Base-by-base conservation (phyloP, 2,888 invertebrate species). In the Sepiola atlantica region DNA sequence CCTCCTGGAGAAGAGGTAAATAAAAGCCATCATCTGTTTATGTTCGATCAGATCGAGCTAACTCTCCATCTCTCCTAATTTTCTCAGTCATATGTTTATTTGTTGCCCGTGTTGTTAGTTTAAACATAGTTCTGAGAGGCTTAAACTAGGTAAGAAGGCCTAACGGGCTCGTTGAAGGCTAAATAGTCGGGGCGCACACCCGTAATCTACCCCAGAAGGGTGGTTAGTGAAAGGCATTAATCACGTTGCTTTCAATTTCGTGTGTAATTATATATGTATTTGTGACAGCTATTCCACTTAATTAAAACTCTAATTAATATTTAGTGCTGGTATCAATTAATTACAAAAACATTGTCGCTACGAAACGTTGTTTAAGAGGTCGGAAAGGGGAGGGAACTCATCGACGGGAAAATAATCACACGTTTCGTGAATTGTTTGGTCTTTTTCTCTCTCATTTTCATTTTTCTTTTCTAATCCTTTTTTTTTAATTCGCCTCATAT, bases 241-340 rank as follows among this genome's bases (percentile, higher is more conserved):
- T 54, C 54, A 92, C 24, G 92, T 92, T 35, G 35, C 35, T 92
- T 54, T 92, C 24, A 54, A 92, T 92, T 45, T 54, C 21, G 21
- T 92, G 21, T 92, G 24, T 45, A 92, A 24, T 45, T 92, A 45
- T 92, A 24, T 24, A 92, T 45, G 24, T 45, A 24, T 35, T n/a
- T 21, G 35, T 92, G 92, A 92, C 45, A 35, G 21, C 35, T 8
- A 8, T 92, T 92, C 24, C 92, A 32, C 45, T 92, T 92, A 92
- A 92, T 92, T 54, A 92, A 92, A 92, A 92, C 10, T 45, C 54
- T 32, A 92, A 54, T 35, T 54, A 92, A 45, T 92, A 35, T 92
- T 92, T 92, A 45, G 24, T 92, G 92, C 35, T 92, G 35, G 92
- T 54, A 45, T 61, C 61, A 61, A 61, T 61, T 61, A 61, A 61